Evolutionary conservation across 2,888 invertebrate species (phyloP).

Genomic region (Ormyrus thymus): DNA sequence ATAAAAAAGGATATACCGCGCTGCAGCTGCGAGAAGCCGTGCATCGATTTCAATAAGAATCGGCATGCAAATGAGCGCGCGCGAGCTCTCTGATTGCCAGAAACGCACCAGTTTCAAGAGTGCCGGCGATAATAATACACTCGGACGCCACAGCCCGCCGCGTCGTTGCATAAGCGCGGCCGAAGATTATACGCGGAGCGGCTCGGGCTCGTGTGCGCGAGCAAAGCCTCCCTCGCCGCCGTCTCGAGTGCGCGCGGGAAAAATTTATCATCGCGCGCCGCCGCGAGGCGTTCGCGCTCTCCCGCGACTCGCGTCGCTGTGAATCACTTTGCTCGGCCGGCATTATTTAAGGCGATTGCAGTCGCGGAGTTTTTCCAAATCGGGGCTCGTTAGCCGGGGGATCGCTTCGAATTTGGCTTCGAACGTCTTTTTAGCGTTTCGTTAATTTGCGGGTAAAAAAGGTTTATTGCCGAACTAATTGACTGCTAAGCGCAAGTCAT

Average conservation of each 20-base stretch:
- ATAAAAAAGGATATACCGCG: neutral
- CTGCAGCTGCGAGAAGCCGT: neutral
- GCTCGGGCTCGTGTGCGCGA: neutral
- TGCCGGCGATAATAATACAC: constrained; percentile 20
- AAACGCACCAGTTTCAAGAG: constrained; percentile 10
- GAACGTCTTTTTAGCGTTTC: too few relatives aligned
- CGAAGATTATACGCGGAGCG: neutral
- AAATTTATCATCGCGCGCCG: too few relatives aligned
- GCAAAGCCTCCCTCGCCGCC: neutral
- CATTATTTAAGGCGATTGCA: too few relatives aligned
- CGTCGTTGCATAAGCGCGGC: neutral
- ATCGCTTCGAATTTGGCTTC: too few relatives aligned
- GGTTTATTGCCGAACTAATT: too few relatives aligned
- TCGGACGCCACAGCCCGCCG: neutral
- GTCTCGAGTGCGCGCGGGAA: neutral
- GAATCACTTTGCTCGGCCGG: too few relatives aligned
- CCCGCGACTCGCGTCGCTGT: too few relatives aligned
- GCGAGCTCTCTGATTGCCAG: constrained; percentile 19
- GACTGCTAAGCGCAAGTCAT: too few relatives aligned
- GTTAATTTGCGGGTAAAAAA: too few relatives aligned
- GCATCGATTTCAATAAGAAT: constrained; percentile 14
- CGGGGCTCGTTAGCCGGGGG: too few relatives aligned
- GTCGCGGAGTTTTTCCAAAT: too few relatives aligned
- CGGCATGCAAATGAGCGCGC: constrained; percentile 13
- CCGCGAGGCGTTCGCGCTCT: too few relatives aligned